Base-by-base conservation (phyloP, 2,888 invertebrate species). In the Pelosia muscerda region DNA sequence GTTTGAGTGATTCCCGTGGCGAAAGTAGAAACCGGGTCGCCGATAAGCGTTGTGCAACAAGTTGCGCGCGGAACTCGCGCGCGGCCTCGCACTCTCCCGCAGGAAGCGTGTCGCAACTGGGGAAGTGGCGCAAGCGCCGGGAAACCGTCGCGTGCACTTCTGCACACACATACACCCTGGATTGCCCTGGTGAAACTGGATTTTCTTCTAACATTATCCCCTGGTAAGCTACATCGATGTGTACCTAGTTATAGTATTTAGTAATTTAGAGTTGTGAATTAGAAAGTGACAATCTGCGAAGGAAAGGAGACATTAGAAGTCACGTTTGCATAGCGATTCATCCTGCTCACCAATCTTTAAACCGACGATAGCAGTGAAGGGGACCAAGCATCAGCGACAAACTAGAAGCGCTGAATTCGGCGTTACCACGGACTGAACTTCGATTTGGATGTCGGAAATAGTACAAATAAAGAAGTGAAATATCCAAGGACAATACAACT, bases 401-500 rank as follows among this genome's bases (percentile, higher is more conserved):
- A 89, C 79, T 85, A 86, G 87, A 85, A 88, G 84, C 84, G 82
- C 81, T 88, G 26, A 84, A 82, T 86, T 87, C 84, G 86, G 85
- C 89, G 87, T 89, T 88, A 89, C 88, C 84, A 87, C 85, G 86
- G 86, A 88, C 83, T 88, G 88, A 90, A 92, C 90, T 90, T 90
- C 89, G 89, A 86, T 87, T 90, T 87, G 87, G 88, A 88, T 92
- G 90, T 93, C 92, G 93, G 93, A 93, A 94, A 93, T 89, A 90
- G 88, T 88, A 88, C 88, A 90, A 93, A 93, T 93, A 94, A 93
- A 93, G 90, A 93, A 94, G 92, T 94, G 92, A 94, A 94, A 93
- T 92, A 94, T 89, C 92, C 94, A 95, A 95, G 95, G 94, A 94
- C 94, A 94, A 91, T 91, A 91, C 92, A 92, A 94, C 94, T 94